Percentiles rank a stretch among this genome's conserved stretches.
Conservation (phyloP, 2,113 vertebrate species). For the Scopus umbretta region DNA sequence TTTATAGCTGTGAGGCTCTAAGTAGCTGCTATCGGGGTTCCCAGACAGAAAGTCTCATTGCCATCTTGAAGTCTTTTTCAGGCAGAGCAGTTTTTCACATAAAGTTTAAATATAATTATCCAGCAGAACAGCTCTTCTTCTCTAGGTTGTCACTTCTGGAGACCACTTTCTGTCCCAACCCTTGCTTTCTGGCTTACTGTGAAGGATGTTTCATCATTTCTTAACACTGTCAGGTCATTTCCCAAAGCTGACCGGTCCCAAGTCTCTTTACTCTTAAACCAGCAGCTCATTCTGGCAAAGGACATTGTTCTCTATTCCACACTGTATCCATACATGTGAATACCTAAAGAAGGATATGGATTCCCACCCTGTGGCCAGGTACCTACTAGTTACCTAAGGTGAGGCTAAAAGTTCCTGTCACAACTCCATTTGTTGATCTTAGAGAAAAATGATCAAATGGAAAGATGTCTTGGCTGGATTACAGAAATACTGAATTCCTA, state of each 20-base stretch:
- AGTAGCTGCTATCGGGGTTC: not conserved
- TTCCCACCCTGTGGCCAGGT: not conserved
- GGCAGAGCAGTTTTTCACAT: not conserved
- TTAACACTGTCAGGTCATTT: not conserved
- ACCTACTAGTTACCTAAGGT: not conserved
- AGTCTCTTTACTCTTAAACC: not conserved
- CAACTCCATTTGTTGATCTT: not conserved
- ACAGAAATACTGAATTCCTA: not conserved
- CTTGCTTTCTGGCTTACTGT: not conserved
- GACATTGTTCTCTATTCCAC: not conserved
- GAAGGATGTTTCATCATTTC: not conserved
- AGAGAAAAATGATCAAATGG: not conserved
- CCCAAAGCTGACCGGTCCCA: not conserved
- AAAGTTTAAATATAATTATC: not conserved
- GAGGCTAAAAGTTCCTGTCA: not conserved
- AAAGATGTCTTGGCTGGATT: not conserved
- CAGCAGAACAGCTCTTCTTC: not conserved
- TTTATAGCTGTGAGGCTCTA: not conserved
- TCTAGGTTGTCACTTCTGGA: not conserved
- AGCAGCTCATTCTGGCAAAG: not conserved
- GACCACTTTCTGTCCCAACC: not conserved
- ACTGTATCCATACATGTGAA: not conserved
- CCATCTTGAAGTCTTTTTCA: not conserved
- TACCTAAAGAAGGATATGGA: not conserved
- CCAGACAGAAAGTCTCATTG: not conserved